Percentiles rank a stretch among this genome's conserved stretches.
Evolutionary conservation across 2,888 invertebrate genomes (phyloP).

Genomic region (Pyrrhosoma nymphula): DNA sequence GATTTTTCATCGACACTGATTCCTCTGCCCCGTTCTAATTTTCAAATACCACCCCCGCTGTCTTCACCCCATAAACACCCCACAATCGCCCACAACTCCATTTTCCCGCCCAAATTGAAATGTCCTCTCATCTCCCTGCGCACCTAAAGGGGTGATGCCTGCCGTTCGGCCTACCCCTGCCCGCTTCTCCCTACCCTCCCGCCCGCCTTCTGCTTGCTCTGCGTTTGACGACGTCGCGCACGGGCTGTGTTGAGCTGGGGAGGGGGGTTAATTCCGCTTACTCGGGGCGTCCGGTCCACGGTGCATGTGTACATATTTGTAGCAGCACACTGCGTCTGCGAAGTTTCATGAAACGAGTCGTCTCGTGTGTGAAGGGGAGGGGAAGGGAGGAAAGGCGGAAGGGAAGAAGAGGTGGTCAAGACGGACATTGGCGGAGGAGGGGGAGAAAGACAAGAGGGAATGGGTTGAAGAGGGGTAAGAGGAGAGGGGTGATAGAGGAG

Average conservation of each 20-base stretch:
- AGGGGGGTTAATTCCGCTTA: background rate
- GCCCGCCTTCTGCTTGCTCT: background rate
- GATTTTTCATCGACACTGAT: too few species aligned
- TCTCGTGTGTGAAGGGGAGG: background rate
- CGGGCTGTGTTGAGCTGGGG: background rate
- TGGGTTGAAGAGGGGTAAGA: background rate
- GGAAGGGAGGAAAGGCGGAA: background rate
- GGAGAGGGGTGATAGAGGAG: background rate
- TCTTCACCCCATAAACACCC: background rate
- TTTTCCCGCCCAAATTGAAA: background rate
- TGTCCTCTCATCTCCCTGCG: background rate
- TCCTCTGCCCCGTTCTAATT: too few species aligned
- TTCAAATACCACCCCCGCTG: background rate
- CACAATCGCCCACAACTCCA: too few species aligned
- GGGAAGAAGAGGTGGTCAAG: background rate
- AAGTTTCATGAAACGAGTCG: slow-evolving; percentile 16
- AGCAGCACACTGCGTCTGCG: slow-evolving; percentile 19
- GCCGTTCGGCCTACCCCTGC: background rate
- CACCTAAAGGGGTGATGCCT: background rate
- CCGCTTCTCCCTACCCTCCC: background rate
- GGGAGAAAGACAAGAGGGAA: background rate
- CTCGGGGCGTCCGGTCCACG: slow-evolving; percentile 35
- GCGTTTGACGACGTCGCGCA: slow-evolving; percentile 32
- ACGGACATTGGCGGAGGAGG: background rate
- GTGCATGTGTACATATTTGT: slow-evolving; percentile 5